These are phyloP conservation scores for Ichneumoninae sp. DNA, from an alignment of 2,888 invertebrate species.

Conservation along the genomic window DNA sequence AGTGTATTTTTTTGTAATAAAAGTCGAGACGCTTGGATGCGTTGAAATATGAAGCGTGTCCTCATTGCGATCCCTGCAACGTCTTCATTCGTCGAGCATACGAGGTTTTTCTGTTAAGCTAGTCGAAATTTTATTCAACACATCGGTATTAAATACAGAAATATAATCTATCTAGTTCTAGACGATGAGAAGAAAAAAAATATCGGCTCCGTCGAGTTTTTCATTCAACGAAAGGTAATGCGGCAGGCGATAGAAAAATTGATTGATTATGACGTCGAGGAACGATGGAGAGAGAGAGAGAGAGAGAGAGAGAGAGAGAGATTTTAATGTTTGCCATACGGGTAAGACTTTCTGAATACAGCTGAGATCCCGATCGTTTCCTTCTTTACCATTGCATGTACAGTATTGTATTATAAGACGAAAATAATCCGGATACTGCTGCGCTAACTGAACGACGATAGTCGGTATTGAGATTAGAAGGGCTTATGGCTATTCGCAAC, in stretches of 20 bases:
- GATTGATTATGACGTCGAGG: neutral
- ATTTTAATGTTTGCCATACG: neutral
- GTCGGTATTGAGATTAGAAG: constrained; percentile 6
- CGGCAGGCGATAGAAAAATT: constrained; percentile 19
- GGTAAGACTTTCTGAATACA: neutral
- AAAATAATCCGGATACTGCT: constrained; percentile 20
- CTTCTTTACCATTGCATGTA: constrained; percentile 1
- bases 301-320: neutral
- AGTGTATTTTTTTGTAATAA: constrained; percentile 41
- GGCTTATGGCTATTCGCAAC: constrained; percentile 15
- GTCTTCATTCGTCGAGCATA: neutral
- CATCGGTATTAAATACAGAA: constrained; percentile 58
- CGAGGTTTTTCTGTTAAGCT: constrained; percentile 29
- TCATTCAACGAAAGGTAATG: constrained; percentile 37
- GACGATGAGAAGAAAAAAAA: constrained; percentile 12
- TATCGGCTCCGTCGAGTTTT: constrained; percentile 24
- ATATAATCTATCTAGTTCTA: constrained; percentile 37
- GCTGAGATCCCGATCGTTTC: constrained; percentile 5
- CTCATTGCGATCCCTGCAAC: neutral
- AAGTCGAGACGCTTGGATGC: neutral
- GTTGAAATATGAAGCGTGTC: neutral
- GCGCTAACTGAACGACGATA: neutral
- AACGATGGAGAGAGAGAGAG: neutral
- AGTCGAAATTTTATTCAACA: constrained; percentile 57
- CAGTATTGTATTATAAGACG: neutral